Conservation (phyloP, 1,140 invertebrate genomes). For the Mercenaria mercenaria region DNA sequence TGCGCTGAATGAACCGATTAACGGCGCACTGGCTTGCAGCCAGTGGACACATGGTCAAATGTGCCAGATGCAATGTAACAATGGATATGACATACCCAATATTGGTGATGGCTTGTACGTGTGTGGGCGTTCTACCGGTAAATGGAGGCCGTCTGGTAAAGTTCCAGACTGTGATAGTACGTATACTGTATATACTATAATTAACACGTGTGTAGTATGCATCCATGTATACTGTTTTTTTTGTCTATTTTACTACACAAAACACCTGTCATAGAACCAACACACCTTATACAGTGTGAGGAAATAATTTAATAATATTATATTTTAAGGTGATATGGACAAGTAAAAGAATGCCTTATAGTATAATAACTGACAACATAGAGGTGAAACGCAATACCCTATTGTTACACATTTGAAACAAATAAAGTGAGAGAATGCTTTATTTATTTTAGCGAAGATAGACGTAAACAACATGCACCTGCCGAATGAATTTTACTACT, state of each 20-base stretch:
- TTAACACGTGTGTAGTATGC: no score
- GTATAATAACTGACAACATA: no score
- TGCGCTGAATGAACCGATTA: constrained; percentile 29
- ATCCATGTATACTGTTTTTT: neutral
- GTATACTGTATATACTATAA: neutral
- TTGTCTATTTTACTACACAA: no score
- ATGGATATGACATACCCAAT: constrained; percentile 45
- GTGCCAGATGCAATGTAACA: constrained; percentile 60
- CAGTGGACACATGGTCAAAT: constrained; percentile 35
- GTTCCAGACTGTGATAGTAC: constrained; percentile 55
- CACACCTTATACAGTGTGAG: no score
- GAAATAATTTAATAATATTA: no score
- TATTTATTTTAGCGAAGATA: constrained; percentile 18
- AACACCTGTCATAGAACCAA: no score
- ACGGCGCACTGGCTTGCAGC: constrained; percentile 56
- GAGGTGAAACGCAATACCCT: no score
- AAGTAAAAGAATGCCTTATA: no score
- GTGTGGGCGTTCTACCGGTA: constrained; percentile 28
- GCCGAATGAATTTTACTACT: constrained; percentile 49
- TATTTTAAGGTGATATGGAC: no score
- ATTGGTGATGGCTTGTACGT: constrained; percentile 44
- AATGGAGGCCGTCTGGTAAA: constrained; percentile 38
- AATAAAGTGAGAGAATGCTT: no score
- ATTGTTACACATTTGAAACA: no score
- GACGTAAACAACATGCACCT: constrained; percentile 5